phyloP scores from a whole-genome alignment of 2,113 vertebrate species.

The Mionectes macconnelli region DNA sequence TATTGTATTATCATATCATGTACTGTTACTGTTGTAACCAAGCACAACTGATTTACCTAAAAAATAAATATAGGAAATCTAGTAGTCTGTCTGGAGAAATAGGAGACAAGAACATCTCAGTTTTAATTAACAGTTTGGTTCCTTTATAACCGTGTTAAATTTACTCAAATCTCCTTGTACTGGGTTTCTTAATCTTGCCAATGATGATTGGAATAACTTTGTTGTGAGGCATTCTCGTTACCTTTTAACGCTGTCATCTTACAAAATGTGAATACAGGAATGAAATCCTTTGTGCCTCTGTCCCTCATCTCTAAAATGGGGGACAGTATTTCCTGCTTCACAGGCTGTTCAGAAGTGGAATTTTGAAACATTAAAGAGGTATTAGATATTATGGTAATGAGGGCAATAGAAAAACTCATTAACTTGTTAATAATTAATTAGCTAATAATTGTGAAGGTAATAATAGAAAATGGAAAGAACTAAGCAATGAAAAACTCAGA shows the following conservation, averaged over 20 bases:
- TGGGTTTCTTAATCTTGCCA: background rate
- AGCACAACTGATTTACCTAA: background rate
- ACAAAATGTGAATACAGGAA: background rate
- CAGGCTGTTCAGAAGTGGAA: background rate
- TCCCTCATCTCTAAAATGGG: background rate
- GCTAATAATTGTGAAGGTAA: slow-evolving; percentile 38
- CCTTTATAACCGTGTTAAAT: slow-evolving; percentile 2
- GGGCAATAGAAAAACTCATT: slow-evolving; percentile 30
- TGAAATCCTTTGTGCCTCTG: background rate
- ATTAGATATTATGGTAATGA: slow-evolving; percentile 13
- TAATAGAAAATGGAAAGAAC: slow-evolving; percentile 22
- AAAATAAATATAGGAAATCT: background rate
- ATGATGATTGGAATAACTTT: background rate
- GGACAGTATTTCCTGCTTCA: background rate
- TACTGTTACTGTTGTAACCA: slow-evolving; percentile 29
- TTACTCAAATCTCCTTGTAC: background rate
- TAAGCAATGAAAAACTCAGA: background rate
- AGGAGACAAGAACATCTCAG: background rate
- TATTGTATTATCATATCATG: background rate
- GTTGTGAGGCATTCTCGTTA: background rate
- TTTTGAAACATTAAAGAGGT: slow-evolving; percentile 3
- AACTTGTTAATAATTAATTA: slow-evolving; percentile 57
- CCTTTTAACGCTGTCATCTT: background rate
- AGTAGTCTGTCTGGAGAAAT: background rate
- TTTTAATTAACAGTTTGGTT: slow-evolving; percentile 39